Conservation (phyloP, 1,140 invertebrate species). For the Cyclargus thomasi region DNA sequence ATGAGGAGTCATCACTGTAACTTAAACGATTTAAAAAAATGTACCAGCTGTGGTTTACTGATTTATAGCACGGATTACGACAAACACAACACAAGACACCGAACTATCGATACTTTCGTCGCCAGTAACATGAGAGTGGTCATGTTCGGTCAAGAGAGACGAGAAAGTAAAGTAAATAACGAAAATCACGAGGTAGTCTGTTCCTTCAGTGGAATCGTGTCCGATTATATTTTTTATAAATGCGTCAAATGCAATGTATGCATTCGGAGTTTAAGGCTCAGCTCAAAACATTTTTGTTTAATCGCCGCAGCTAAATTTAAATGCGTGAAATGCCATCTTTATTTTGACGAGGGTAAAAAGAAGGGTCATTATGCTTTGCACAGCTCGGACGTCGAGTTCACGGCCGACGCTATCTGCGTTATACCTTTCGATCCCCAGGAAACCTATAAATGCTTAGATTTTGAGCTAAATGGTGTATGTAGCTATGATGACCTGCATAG, state of each 20-base stretch:
- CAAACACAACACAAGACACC: slow-evolving; percentile 40
- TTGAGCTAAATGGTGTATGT: slow-evolving; percentile 9
- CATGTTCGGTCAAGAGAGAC: slow-evolving; percentile 31
- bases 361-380: slow-evolving; percentile 38
- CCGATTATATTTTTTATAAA: slow-evolving; percentile 44
- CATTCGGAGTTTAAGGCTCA: slow-evolving; percentile 26
- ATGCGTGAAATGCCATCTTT: slow-evolving; percentile 42
- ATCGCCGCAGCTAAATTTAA: slow-evolving; percentile 28
- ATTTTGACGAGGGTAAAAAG: slow-evolving; percentile 34
- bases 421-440: slow-evolving; percentile 27
- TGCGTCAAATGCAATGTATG: slow-evolving; percentile 43
- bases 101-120: slow-evolving; percentile 36
- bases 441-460: slow-evolving; percentile 9
- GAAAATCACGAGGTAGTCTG: slow-evolving; percentile 14
- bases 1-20: slow-evolving; percentile 36
- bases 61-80: slow-evolving; percentile 32
- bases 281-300: slow-evolving; percentile 37
- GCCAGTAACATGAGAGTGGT: slow-evolving; percentile 46
- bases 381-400: slow-evolving; percentile 37
- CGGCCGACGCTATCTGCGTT: slow-evolving; percentile 35
- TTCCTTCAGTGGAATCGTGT: slow-evolving; percentile 36
- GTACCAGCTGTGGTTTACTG: slow-evolving; percentile 40
- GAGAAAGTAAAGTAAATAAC: slow-evolving; percentile 15
- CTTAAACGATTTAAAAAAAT: slow-evolving; percentile 33
- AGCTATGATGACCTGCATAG: slow-evolving; percentile 5